Percentiles rank a stretch among this genome's conserved stretches.
Conservation (phyloP, 2,113 vertebrate species). For the Cinclus cinclus region DNA sequence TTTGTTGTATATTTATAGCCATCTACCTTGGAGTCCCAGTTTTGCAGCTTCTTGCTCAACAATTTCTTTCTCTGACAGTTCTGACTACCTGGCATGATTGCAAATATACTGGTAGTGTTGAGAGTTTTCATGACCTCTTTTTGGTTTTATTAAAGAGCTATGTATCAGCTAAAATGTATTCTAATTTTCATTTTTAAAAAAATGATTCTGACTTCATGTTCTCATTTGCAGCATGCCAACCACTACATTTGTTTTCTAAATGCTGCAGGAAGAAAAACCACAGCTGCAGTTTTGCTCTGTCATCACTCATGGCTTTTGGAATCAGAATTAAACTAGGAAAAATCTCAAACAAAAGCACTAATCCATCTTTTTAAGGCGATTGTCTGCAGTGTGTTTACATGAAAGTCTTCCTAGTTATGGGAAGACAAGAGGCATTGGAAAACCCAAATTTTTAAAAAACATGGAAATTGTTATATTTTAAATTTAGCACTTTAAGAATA, state of each 20-base stretch:
- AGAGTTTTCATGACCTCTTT: not conserved
- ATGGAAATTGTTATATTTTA: not conserved
- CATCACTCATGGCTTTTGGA: conserved; percentile 10
- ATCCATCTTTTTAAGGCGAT: not conserved
- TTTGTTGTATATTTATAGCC: not conserved
- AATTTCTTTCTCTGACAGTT: not conserved
- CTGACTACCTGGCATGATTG: not conserved
- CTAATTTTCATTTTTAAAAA: not conserved
- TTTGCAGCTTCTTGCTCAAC: not conserved
- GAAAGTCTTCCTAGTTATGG: not conserved
- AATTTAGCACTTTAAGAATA: not conserved
- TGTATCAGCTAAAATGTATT: not conserved
- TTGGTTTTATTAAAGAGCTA: not conserved
- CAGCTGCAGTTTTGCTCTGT: conserved; percentile 54
- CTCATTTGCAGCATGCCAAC: not conserved
- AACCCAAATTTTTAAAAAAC: not conserved
- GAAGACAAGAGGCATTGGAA: not conserved
- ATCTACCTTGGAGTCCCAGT: not conserved
- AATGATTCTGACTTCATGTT: not conserved
- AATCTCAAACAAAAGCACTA: conserved; percentile 31
- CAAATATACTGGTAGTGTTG: not conserved
- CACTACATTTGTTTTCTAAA: not conserved
- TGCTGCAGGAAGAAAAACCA: conserved; percentile 4
- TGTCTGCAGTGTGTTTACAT: not conserved
- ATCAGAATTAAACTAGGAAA: conserved; percentile 1